A percentile compares a stretch with the other conserved stretches of the same genome.
These are phyloP conservation scores for Halichoerus grypus DNA, from an alignment of 2,113 vertebrate species.

Conservation along the genomic window DNA sequence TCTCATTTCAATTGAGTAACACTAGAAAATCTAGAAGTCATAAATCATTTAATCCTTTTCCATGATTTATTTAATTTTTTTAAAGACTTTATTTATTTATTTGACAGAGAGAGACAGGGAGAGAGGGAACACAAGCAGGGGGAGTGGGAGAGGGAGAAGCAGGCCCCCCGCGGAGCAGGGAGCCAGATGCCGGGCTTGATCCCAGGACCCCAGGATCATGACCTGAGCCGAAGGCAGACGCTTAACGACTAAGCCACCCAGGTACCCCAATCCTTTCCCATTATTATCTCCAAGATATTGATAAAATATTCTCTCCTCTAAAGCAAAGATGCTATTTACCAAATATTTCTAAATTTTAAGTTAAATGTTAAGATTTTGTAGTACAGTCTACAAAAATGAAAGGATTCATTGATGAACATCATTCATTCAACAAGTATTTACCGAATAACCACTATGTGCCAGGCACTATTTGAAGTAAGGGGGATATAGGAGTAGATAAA, in stretches of 20 bases:
- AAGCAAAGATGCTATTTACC: conserved; percentile 32
- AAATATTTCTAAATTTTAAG: conserved; percentile 48
- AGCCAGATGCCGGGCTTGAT: too few relatives aligned
- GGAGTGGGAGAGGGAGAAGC: too few relatives aligned
- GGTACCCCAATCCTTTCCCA: not conserved
- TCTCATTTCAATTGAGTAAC: conserved; percentile 31
- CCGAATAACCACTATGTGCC: not conserved
- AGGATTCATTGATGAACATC: conserved; percentile 47
- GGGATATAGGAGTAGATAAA: not conserved
- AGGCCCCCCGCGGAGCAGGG: too few relatives aligned
- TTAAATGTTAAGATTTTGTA: not conserved
- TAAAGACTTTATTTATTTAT: too few relatives aligned
- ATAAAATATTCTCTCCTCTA: not conserved
- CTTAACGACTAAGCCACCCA: too few relatives aligned
- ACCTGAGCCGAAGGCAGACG: too few relatives aligned
- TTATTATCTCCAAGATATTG: conserved; percentile 32
- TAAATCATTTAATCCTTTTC: conserved; percentile 15
- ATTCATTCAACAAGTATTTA: conserved; percentile 53
- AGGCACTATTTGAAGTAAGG: conserved; percentile 3
- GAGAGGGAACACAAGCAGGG: too few relatives aligned
- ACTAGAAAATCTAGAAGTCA: conserved; percentile 33
- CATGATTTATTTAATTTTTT: not conserved
- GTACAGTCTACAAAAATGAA: conserved; percentile 34
- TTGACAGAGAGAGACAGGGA: too few relatives aligned
- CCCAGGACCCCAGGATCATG: too few relatives aligned